A percentile compares a stretch with the other conserved stretches of the same genome.
Conservation (phyloP, 2,113 vertebrate species). For the Nothoprocta pentlandii region DNA sequence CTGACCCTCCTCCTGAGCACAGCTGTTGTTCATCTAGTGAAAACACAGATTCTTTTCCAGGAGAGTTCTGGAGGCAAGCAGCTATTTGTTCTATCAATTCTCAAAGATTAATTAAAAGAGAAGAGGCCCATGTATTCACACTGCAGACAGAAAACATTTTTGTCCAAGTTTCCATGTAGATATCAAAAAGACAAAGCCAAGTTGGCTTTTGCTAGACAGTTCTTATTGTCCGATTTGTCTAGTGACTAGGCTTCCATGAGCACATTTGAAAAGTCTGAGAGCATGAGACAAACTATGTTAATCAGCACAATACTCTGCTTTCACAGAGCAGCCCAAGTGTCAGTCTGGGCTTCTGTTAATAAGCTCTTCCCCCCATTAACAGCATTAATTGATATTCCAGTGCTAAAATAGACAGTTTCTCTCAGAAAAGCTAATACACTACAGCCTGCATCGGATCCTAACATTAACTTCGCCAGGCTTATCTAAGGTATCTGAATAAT, state of each 20-base stretch:
- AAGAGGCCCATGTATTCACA: neutral
- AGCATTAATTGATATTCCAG: neutral
- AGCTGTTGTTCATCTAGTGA: neutral
- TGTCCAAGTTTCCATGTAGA: neutral
- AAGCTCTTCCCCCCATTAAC: rapidly evolving
- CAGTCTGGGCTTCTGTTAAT: neutral
- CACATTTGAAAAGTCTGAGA: neutral
- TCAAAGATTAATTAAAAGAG: neutral
- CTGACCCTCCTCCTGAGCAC: neutral
- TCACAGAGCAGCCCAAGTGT: neutral
- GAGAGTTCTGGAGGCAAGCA: neutral
- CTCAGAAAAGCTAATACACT: neutral
- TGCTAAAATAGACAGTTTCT: neutral
- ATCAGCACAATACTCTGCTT: neutral
- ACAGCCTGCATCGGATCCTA: neutral
- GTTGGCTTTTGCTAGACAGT: neutral
- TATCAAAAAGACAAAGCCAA: neutral
- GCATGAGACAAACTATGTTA: neutral
- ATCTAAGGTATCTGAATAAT: neutral
- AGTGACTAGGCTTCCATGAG: neutral
- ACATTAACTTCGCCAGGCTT: rapidly evolving
- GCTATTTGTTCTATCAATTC: neutral
- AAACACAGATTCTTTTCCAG: neutral
- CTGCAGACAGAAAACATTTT: neutral
- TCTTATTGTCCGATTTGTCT: neutral